A percentile compares a stretch with the other conserved stretches of the same genome.
Evolutionary conservation across 2,113 vertebrate species (phyloP).

Genomic region (Lutjanus erythropterus): DNA sequence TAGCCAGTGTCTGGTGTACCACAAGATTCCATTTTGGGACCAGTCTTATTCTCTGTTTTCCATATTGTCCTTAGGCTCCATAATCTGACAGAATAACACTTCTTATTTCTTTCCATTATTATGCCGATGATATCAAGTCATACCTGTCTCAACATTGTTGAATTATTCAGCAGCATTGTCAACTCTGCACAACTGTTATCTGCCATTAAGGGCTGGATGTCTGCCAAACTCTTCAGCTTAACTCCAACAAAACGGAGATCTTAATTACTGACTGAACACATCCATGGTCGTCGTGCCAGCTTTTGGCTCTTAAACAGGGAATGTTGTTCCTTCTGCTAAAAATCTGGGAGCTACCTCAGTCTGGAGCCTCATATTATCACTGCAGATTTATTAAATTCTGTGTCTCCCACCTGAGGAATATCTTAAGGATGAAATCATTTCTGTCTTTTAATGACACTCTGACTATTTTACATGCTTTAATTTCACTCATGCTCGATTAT

Average conservation of each 20-base stretch:
- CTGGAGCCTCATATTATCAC: background rate
- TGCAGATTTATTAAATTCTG: background rate
- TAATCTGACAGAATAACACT: background rate
- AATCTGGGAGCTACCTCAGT: background rate
- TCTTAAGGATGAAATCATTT: background rate
- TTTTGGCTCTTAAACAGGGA: constrained; percentile 17
- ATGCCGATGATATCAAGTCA: background rate
- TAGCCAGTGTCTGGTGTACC: background rate
- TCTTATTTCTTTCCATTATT: constrained; percentile 5
- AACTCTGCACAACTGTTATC: constrained; percentile 40
- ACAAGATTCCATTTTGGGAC: constrained; percentile 3
- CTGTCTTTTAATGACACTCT: background rate
- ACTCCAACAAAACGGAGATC: constrained; percentile 17
- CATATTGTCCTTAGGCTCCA: constrained; percentile 3
- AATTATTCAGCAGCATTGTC: constrained; percentile 32
- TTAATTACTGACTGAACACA: constrained; percentile 30
- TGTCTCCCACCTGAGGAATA: constrained; percentile 20
- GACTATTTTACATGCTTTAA: background rate
- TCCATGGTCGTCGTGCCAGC: constrained; percentile 1
- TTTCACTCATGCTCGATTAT: background rate
- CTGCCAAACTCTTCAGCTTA: constrained; percentile 38
- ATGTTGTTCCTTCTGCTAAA: background rate
- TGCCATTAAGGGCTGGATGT: constrained; percentile 40
- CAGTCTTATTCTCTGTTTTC: background rate
- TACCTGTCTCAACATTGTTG: constrained; percentile 8